Evolutionary conservation across 2,797 vertebrate genomes (phyloP).

Genomic region (Cryptoblepharus egeriae): DNA sequence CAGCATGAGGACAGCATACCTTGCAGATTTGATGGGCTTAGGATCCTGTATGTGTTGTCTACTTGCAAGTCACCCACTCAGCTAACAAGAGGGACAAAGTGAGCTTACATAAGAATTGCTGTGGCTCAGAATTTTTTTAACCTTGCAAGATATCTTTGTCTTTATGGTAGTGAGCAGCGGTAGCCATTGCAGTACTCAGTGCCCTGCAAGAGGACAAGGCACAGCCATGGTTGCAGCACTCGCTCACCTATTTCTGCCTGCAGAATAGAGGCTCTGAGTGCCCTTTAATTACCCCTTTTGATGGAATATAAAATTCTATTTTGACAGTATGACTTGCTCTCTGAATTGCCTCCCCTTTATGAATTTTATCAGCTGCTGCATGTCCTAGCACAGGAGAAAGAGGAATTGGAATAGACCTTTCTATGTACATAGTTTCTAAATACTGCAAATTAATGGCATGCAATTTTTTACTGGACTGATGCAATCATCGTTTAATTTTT

Average conservation of each 20-base stretch:
- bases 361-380: conserved; percentile 61
- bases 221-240: background rate
- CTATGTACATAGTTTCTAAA: conserved; percentile 64
- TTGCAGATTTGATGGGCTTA: background rate
- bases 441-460: conserved; percentile 50
- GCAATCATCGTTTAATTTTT: conserved; percentile 26
- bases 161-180: conserved; percentile 29
- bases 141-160: background rate
- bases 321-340: conserved; percentile 57
- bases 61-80: background rate
- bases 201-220: background rate
- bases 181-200: background rate
- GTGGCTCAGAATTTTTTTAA: background rate
- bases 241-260: background rate
- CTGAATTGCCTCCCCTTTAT: conserved; percentile 57
- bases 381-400: conserved; percentile 22
- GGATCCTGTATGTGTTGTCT: no score
- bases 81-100: rapidly evolving
- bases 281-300: conserved; percentile 69
- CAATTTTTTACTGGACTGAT: conserved; percentile 19
- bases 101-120: rapidly evolving
- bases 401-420: conserved; percentile 55
- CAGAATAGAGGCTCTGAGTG: conserved; percentile 46
- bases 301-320: conserved; percentile 53
- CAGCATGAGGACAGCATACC: background rate